Evolutionary conservation across 1,140 invertebrate genomes (phyloP), one percentile per base, ranked within the genome.

Genomic region (Leptonema lineaticorne): DNA sequence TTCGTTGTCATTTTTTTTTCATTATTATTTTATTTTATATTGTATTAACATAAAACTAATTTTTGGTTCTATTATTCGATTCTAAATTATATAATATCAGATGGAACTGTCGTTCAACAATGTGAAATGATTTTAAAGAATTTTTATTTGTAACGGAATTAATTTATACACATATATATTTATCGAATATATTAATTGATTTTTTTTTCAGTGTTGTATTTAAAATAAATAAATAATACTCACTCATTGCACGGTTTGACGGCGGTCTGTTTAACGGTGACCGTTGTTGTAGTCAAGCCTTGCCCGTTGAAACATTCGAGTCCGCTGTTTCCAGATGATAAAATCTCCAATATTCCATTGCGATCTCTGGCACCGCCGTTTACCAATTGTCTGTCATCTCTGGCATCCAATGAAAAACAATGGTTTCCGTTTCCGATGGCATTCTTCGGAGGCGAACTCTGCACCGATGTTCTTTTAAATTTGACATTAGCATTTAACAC

Each of bases 161-260:
- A n/a, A 33, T 33, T 33, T 33, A 11, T 33, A 33, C 30, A 33
- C 30, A 33, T 6, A 6, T 11, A 33, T 6, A 33, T 6, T 33
- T 11, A 33, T 5, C 30, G 5, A 33, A 11, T 33, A 11, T 6
- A 48, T 20, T 48, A 7, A 5, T 7, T 48, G 16, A 16, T 16
- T 7, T 6, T 48, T 14, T 4, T 7, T 48, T 6, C 20, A 4
- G 5, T 56, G 26, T 22, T 9, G 4, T 3, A 56, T 6, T 56
- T 16, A 56, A 26, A 28, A 14, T n/a, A 29, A 53, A 53, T 46
- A 50, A 68, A 65, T 27, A 57, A 60, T 69, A 78, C 81, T 83
- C 73, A 83, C 81, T 82, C 81, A 76, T 82, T 83, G 69, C 80
- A 82, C 53, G 76, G 76, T 28, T 78, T 82, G 9, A 77, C 75